Evolutionary conservation across 2,113 vertebrate species (phyloP), one percentile per base, ranked within the genome.

Genomic region (Lamprotornis superbus): DNA sequence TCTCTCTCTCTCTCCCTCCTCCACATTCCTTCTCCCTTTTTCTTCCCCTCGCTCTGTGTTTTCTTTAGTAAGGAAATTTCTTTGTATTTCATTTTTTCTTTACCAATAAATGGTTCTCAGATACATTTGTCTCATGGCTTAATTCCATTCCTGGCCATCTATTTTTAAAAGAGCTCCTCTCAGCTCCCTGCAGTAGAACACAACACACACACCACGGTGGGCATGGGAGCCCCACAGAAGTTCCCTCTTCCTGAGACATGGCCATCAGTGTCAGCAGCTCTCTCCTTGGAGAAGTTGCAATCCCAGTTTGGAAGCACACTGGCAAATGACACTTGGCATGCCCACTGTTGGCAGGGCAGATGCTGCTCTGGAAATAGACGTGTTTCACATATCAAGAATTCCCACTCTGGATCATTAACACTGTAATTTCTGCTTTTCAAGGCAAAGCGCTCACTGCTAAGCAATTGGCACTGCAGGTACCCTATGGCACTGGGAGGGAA

Each of bases 101-200:
- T 23, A 53, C 11, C 11, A 42, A 15, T 15, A 44, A 35, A 24
- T 0, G 0, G 3, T 23, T 44, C 12, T 19, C 37, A 64, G 49
- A 19, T 14, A 3, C 20, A 11, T 35, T 35, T 53, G 15, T 23
- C 31, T 44, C 3, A 0, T 53, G 19, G 25, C 24, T 19, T 35
- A 11, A 24, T 55, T 44, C 11, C 3, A 0, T 19, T 55, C 25
- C 15, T 15, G 42, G 18, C 25, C 42, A 19, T 7, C 19, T 18
- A 15, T 19, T 13, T 53, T 14, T 11, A 2, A 35, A 44, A 44
- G 20, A 35, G 11, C 7, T 15, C 25, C 49, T 55, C 2, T 2
- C 19, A 9, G 15, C 15, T 44, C 4, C 3, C 5, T 1, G 0
- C 24, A 23, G 24, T 14, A 24, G 30, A 33, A 52, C 6, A 1